Evolutionary conservation across 2,113 vertebrate species (phyloP).

Genomic region (Notiomystis cincta): DNA sequence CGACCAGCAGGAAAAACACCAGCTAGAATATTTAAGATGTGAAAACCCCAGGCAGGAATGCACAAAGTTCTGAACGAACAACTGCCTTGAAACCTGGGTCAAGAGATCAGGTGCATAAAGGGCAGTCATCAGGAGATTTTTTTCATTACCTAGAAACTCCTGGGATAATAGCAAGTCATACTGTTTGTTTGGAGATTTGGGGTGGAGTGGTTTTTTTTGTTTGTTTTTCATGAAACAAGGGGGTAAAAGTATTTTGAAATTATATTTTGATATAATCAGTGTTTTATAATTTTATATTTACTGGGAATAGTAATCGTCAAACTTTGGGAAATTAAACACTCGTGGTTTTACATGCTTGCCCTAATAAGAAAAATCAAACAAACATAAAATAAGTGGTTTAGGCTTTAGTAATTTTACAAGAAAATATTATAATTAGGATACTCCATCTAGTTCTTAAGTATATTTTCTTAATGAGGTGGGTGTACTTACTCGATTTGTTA

Average conservation of each 20-base stretch:
- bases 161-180: slow-evolving; percentile 36
- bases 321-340: background rate
- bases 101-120: slow-evolving; percentile 68
- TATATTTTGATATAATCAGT: background rate
- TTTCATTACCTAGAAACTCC: slow-evolving; percentile 38
- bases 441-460: background rate
- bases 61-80: slow-evolving; percentile 61
- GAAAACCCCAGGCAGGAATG: background rate
- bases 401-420: background rate
- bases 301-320: background rate
- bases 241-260: background rate
- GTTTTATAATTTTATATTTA: background rate
- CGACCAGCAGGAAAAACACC: background rate
- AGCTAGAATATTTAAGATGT: slow-evolving; percentile 49
- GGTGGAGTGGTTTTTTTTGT: fast-evolving
- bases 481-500: background rate
- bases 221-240: background rate
- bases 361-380: background rate
- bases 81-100: slow-evolving; percentile 59
- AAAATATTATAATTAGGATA: background rate
- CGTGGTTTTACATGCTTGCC: background rate
- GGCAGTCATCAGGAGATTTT: slow-evolving; percentile 51
- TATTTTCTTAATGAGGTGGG: background rate
- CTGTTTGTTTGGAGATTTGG: background rate
- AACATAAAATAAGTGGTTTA: background rate